Conservation (phyloP, 2,113 vertebrate species). For the Phasianus colchicus region DNA sequence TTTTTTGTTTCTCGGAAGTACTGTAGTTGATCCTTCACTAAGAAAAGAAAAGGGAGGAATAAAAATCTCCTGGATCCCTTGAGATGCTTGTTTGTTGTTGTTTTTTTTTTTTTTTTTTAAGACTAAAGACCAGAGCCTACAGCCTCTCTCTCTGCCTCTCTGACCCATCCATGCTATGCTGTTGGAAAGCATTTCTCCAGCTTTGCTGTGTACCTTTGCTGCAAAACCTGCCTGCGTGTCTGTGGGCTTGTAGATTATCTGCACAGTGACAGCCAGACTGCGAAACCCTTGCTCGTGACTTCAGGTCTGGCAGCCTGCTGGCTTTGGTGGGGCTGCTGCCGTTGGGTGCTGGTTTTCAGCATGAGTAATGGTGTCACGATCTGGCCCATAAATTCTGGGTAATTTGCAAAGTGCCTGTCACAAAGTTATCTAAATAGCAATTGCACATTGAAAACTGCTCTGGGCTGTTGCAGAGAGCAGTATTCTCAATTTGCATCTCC, state of each 20-base stretch:
- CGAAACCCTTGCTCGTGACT: not conserved
- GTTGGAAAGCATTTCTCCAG: not conserved
- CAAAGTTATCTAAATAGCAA: not conserved
- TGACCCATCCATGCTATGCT: not conserved
- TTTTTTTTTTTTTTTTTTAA: not conserved
- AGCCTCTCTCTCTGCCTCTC: not conserved
- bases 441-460: not conserved
- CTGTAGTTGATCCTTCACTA: not conserved
- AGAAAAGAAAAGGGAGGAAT: not conserved
- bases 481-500: not conserved
- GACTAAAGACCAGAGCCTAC: not conserved
- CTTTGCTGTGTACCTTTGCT: not conserved
- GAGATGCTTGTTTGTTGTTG: not conserved
- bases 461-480: not conserved
- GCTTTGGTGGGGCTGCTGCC: not conserved
- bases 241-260: not conserved
- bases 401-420: constrained; percentile 37
- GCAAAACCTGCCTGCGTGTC: not conserved
- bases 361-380: not conserved
- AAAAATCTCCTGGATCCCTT: not conserved
- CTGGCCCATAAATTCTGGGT: not conserved
- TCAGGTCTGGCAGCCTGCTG: not conserved
- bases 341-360: not conserved
- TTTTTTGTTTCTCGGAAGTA: not conserved
- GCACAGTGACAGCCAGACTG: not conserved